Evolutionary conservation across 1,140 invertebrate species (phyloP).

Genomic region (Sesamia nonagrioides): DNA sequence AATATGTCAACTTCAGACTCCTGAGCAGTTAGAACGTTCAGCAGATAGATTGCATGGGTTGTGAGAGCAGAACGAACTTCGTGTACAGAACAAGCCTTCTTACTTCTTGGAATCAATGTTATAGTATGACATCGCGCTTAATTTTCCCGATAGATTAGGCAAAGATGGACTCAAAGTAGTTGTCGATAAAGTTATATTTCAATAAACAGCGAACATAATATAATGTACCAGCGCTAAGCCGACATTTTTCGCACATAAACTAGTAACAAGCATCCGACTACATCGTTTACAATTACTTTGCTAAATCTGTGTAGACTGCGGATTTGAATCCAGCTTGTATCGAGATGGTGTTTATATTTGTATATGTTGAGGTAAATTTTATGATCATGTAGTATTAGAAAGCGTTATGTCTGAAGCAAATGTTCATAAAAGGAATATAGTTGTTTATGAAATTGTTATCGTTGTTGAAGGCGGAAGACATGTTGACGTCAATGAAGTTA

Average conservation of each 20-base stretch:
- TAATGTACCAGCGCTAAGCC: not conserved
- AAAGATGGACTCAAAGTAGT: not conserved
- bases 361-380: not conserved
- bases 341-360: not conserved
- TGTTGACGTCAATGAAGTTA: too few species aligned
- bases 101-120: not conserved
- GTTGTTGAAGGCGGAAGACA: not conserved
- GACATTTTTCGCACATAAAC: conserved; percentile 17
- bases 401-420: not conserved
- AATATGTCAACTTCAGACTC: too few species aligned
- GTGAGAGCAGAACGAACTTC: too few species aligned
- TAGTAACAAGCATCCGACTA: conserved; percentile 31
- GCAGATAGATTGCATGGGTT: too few species aligned
- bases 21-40: too few species aligned
- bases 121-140: not conserved
- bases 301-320: not conserved
- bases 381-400: not conserved
- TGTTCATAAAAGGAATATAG: not conserved
- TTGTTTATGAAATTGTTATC: not conserved
- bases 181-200: not conserved
- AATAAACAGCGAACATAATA: conserved; percentile 7
- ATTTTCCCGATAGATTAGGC: too few species aligned
- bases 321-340: conserved; percentile 29
- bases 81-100: not conserved
- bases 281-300: conserved; percentile 25